Conservation (phyloP, 2,888 invertebrate genomes). For the Resseliella maxima region DNA sequence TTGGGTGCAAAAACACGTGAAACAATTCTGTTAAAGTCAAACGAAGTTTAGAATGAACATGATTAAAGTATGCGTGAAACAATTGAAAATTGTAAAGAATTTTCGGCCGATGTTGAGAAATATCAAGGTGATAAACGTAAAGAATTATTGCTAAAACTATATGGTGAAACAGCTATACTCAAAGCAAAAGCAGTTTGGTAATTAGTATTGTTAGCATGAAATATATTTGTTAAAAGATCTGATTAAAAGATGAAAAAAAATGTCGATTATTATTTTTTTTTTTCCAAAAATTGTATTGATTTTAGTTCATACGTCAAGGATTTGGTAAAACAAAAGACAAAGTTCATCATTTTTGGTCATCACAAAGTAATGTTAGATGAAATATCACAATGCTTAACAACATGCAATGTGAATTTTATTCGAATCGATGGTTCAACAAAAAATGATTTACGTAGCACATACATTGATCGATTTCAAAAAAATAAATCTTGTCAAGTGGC, state of each 20-base stretch:
- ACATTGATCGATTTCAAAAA: slow-evolving; percentile 76
- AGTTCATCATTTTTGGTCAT: slow-evolving; percentile 95
- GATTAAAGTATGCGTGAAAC: slow-evolving; percentile 68
- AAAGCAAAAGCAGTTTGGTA: slow-evolving; percentile 88
- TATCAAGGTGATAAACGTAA: slow-evolving; percentile 72
- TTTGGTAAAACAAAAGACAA: slow-evolving; percentile 75
- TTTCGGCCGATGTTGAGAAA: slow-evolving; percentile 71
- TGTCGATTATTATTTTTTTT: no score
- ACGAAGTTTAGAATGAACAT: slow-evolving; percentile 66
- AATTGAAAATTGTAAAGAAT: slow-evolving; percentile 70
- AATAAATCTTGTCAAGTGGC: slow-evolving; percentile 76
- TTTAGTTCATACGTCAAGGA: slow-evolving; percentile 82
- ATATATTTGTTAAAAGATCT: no score
- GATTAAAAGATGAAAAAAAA: no score
- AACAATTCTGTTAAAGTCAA: slow-evolving; percentile 81
- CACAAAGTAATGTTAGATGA: slow-evolving; percentile 86
- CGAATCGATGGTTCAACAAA: slow-evolving; percentile 89
- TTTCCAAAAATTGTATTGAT: no score
- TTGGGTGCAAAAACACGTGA: slow-evolving; percentile 69
- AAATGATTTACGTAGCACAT: slow-evolving; percentile 74
- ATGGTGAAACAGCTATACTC: slow-evolving; percentile 80
- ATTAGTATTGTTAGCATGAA: no score
- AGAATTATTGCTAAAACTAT: slow-evolving; percentile 81
- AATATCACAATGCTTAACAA: slow-evolving; percentile 74
- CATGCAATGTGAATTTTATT: slow-evolving; percentile 75